Conservation (phyloP, 2,888 invertebrate genomes). For the Stenichneumon culpator region DNA sequence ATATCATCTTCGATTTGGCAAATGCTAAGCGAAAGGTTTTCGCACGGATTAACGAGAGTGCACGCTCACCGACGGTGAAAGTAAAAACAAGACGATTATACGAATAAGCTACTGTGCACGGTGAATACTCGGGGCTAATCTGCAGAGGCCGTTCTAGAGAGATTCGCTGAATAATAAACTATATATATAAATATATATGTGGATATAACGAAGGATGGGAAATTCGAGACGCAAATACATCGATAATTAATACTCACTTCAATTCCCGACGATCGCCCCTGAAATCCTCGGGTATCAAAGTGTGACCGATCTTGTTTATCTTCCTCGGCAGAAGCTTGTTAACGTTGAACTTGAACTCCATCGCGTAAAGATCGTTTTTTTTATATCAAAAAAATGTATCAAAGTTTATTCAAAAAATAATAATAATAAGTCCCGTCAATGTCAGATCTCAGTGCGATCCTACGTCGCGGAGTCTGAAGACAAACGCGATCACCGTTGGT, state of each 20-base stretch:
- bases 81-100: constrained; percentile 37
- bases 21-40: constrained; percentile 25
- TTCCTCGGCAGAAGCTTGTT: constrained; percentile 82
- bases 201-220: background rate
- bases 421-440: background rate
- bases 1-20: background rate
- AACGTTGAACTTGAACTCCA: constrained; percentile 84
- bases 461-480: constrained; percentile 3
- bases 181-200: background rate
- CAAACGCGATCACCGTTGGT: constrained; percentile 17
- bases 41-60: background rate
- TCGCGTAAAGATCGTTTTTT: constrained; percentile 61
- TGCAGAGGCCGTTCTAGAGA: background rate
- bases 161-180: constrained; percentile 19
- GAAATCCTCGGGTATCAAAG: constrained; percentile 82
- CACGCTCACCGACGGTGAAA: constrained; percentile 24
- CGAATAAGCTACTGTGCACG: constrained; percentile 30
- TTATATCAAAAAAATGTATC: background rate
- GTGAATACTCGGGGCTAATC: background rate
- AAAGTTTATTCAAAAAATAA: constrained; percentile 10
- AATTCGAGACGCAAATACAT: background rate
- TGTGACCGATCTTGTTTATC: constrained; percentile 83
- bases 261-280: constrained; percentile 82
- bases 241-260: constrained; percentile 76
- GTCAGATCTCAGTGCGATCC: background rate